Evolutionary conservation across 2,888 invertebrate genomes (phyloP).

Genomic region (Acrobasis suavella): DNA sequence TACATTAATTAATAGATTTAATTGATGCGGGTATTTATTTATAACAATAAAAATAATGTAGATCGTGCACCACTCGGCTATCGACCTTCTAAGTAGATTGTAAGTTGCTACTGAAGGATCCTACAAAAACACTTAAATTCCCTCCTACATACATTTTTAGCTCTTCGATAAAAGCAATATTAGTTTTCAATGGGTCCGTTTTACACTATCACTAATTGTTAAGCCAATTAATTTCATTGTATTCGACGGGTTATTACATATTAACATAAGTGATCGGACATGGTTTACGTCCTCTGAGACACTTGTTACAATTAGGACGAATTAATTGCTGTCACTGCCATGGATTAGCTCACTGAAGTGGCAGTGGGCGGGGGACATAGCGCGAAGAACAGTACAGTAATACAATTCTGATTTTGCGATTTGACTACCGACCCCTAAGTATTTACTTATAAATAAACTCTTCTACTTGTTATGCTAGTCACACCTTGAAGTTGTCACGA

Average conservation of each 20-base stretch:
- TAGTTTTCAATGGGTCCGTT: slow-evolving; percentile 31
- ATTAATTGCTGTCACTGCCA: no score
- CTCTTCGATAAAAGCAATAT: slow-evolving; percentile 31
- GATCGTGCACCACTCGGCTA: not conserved
- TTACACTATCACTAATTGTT: slow-evolving; percentile 27
- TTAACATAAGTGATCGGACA: slow-evolving; percentile 3
- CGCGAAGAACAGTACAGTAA: not conserved
- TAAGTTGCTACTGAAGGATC: slow-evolving; percentile 12
- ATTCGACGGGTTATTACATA: not conserved
- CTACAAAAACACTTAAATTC: slow-evolving; percentile 27
- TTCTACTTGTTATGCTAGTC: slow-evolving; percentile 64
- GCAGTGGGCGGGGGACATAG: no score
- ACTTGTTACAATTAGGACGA: not conserved
- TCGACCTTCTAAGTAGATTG: not conserved
- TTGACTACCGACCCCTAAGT: not conserved
- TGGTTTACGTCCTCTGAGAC: not conserved
- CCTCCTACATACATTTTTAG: slow-evolving; percentile 30
- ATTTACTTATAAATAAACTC: not conserved
- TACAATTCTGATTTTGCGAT: not conserved
- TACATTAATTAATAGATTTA: no score
- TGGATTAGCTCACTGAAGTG: no score
- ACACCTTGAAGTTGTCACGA: slow-evolving; percentile 66
- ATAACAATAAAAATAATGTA: not conserved
- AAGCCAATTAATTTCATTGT: slow-evolving; percentile 15
- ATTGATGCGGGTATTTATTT: no score